Evolutionary conservation across 1,140 invertebrate species (phyloP).

Genomic region (Orchestia grillus): DNA sequence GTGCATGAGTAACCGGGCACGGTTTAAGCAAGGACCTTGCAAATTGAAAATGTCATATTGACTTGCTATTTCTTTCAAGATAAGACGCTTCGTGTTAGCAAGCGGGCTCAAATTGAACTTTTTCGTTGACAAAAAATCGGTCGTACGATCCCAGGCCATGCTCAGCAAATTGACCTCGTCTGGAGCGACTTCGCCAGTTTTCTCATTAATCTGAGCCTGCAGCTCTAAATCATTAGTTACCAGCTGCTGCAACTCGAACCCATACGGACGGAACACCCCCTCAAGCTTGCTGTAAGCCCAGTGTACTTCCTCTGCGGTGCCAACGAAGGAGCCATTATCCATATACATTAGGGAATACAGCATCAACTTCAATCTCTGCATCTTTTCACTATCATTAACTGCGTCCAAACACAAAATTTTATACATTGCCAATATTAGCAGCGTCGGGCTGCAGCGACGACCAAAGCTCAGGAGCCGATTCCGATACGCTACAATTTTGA

Average conservation of each 20-base stretch:
- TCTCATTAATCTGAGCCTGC: background rate
- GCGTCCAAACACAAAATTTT: conserved; percentile 18
- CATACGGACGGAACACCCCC: background rate
- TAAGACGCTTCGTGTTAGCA: background rate
- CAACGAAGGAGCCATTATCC: background rate
- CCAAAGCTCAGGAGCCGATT: conserved; percentile 51
- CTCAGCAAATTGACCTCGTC: background rate
- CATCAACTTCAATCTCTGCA: background rate
- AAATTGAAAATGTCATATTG: background rate
- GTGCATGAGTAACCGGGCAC: background rate
- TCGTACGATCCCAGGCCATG: background rate
- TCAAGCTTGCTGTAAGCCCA: background rate
- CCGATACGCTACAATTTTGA: conserved; percentile 39
- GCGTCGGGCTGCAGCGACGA: conserved; percentile 24
- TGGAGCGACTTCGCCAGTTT: background rate
- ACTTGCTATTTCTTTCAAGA: background rate
- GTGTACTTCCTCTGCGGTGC: background rate
- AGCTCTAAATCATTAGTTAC: background rate
- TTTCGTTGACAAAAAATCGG: background rate
- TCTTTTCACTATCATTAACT: background rate
- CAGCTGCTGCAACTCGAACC: conserved; percentile 46
- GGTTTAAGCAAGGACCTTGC: background rate
- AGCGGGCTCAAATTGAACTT: background rate
- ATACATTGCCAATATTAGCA: conserved; percentile 52
- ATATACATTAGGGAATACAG: background rate